Conservation (phyloP, 2,797 vertebrate genomes). For the Sebastiscus albofasciatus region DNA sequence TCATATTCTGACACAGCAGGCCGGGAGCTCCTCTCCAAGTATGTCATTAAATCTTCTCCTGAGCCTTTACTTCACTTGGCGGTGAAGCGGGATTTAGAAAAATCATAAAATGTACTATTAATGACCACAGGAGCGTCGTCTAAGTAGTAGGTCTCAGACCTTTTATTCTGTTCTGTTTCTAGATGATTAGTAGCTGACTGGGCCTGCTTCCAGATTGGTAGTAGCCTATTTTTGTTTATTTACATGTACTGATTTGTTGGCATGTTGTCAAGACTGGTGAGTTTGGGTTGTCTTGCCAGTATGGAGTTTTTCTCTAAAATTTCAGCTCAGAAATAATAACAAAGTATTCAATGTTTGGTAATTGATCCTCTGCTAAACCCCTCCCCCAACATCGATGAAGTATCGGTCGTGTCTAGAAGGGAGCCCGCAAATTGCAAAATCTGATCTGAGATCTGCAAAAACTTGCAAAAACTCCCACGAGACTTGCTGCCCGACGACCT, state of each 20-base stretch:
- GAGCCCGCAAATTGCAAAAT: too few relatives aligned
- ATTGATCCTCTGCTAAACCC: background rate
- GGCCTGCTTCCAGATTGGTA: constrained; percentile 4
- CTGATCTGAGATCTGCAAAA: too few relatives aligned
- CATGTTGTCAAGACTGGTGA: background rate
- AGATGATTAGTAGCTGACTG: constrained; percentile 8
- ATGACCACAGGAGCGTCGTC: constrained; percentile 1
- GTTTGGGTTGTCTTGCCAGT: background rate
- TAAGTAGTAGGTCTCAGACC: background rate
- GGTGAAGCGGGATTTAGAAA: constrained; percentile 27
- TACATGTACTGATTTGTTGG: background rate
- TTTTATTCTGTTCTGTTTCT: constrained; percentile 13
- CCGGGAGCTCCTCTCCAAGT: constrained; percentile 26
- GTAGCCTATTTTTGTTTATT: background rate
- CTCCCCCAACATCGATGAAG: too few relatives aligned
- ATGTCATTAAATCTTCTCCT: constrained; percentile 41
- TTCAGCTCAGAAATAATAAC: background rate
- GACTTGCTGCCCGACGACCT: too few relatives aligned
- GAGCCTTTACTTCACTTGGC: constrained; percentile 8
- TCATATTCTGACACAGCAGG: constrained; percentile 48
- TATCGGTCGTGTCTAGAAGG: too few relatives aligned
- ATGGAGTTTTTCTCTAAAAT: background rate
- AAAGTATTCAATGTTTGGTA: background rate
- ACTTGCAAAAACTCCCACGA: too few relatives aligned
- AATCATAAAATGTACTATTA: constrained; percentile 6